Percentiles rank a stretch among this genome's conserved stretches.
Conservation (phyloP, 2,797 vertebrate species). For the Channallabes apus region DNA sequence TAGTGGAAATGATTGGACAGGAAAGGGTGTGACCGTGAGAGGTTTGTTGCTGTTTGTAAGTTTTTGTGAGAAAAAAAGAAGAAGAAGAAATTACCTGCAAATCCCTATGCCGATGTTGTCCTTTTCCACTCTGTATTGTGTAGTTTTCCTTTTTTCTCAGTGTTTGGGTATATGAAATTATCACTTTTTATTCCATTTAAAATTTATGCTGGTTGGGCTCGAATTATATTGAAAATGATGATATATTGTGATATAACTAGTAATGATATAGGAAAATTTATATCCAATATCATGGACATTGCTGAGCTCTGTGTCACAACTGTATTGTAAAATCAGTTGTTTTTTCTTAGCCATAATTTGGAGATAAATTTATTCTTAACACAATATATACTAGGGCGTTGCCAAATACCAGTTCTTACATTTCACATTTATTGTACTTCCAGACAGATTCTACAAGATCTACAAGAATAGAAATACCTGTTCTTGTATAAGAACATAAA, state of each 20-base stretch:
- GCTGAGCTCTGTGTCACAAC: too few relatives aligned
- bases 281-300: not conserved
- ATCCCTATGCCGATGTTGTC: not conserved
- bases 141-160: not conserved
- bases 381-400: not conserved
- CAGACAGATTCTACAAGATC: too few relatives aligned
- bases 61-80: not conserved
- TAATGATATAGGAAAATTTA: not conserved
- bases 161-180: not conserved
- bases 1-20: constrained; percentile 5
- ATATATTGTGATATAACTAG: not conserved
- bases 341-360: not conserved
- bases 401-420: not conserved
- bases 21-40: constrained; percentile 34
- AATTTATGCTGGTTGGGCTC: too few relatives aligned
- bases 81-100: not conserved
- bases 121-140: not conserved
- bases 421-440: too few relatives aligned
- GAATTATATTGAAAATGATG: not conserved
- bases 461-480: not conserved
- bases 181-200: not conserved
- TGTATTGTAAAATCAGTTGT: too few relatives aligned
- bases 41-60: constrained; percentile 27
- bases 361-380: not conserved
- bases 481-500: not conserved